These are phyloP conservation scores for Cryptus armator DNA, from an alignment of 2,888 invertebrate species.

Conservation along the genomic window DNA sequence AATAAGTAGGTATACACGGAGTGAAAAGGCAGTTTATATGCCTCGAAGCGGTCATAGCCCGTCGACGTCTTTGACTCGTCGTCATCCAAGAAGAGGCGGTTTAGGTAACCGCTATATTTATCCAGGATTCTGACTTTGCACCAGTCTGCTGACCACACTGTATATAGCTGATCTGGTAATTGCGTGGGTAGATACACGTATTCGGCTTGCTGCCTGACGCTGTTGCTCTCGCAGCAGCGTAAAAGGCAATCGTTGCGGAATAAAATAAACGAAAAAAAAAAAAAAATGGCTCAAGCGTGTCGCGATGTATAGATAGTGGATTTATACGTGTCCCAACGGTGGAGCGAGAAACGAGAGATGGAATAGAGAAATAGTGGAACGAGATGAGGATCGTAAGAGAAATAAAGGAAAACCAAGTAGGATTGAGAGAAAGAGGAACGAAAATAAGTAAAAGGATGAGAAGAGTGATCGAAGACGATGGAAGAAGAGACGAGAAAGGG, in stretches of 20 bases:
- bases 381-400: slow-evolving; percentile 47
- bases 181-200: slow-evolving; percentile 65
- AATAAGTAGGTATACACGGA: slow-evolving; percentile 20
- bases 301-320: slow-evolving; percentile 6
- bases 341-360: background rate
- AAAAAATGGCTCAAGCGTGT: slow-evolving; percentile 42
- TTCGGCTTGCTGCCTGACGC: slow-evolving; percentile 57
- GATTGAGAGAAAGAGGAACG: slow-evolving; percentile 13
- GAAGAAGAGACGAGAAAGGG: slow-evolving; percentile 22
- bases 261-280: slow-evolving; percentile 39
- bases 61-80: slow-evolving; percentile 43
- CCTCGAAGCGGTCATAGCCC: slow-evolving; percentile 21
- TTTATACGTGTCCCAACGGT: background rate
- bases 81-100: slow-evolving; percentile 62
- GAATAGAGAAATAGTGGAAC: slow-evolving; percentile 15
- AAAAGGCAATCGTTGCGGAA: slow-evolving; percentile 63
- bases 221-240: slow-evolving; percentile 51
- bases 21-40: slow-evolving; percentile 33
- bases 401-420: slow-evolving; percentile 16
- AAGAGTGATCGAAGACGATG: slow-evolving; percentile 41
- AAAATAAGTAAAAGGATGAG: slow-evolving; percentile 15
- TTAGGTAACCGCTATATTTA: slow-evolving; percentile 69
- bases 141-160: slow-evolving; percentile 52
- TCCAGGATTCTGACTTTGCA: slow-evolving; percentile 50
- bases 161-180: slow-evolving; percentile 59